phyloP scores from a whole-genome alignment of 2,797 vertebrate species.

The Perodicticus potto region DNA sequence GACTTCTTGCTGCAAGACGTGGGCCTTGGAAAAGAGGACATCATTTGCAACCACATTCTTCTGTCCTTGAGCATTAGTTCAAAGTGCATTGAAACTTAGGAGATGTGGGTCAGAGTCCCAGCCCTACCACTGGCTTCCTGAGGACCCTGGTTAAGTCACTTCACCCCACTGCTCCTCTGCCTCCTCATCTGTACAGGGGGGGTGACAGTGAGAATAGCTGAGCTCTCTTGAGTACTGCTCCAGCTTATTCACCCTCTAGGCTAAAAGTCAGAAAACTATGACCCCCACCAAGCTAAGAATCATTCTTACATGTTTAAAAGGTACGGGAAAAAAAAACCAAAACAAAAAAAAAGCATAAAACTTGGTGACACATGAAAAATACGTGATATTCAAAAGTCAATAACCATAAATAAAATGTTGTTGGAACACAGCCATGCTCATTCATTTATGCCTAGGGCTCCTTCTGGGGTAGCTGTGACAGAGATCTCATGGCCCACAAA shows the following conservation, averaged over 20 bases:
- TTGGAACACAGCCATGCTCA: not conserved
- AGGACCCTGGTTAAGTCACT: not conserved
- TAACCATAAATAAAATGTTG: conserved; percentile 14
- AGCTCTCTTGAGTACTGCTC: not conserved
- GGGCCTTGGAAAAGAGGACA: not conserved
- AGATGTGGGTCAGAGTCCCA: not conserved
- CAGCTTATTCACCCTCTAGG: not conserved
- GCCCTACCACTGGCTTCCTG: not conserved
- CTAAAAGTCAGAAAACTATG: not conserved
- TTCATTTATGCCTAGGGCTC: not conserved
- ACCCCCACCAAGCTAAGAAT: not conserved
- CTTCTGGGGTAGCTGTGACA: not conserved
- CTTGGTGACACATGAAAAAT: not conserved
- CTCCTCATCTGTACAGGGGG: not conserved
- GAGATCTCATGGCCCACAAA: not conserved
- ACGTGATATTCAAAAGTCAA: conserved; percentile 5
- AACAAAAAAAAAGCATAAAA: not conserved
- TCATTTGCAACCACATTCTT: not conserved
- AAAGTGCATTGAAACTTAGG: not conserved
- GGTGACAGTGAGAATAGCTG: not conserved
- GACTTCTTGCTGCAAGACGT: not conserved
- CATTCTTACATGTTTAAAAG: not conserved
- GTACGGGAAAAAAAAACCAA: not conserved
- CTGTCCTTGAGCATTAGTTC: not conserved
- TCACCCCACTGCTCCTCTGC: not conserved